These are phyloP conservation scores for Drosophila falleni DNA, from an alignment of 2,888 invertebrate genomes.

Conservation along the genomic window DNA sequence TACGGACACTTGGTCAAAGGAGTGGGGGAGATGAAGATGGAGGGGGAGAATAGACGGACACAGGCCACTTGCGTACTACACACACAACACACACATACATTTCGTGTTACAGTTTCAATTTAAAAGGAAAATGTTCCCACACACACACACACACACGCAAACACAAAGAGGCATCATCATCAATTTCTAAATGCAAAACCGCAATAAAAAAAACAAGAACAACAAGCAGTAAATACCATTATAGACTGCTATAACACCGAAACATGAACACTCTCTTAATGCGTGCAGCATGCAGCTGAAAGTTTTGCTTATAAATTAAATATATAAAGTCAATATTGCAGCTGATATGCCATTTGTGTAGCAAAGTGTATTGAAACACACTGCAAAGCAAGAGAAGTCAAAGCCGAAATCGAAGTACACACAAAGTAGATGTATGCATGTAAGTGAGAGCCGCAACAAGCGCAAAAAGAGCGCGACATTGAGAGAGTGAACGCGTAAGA, in stretches of 20 bases:
- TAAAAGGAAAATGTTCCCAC: conserved; percentile 69
- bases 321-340: conserved; percentile 13
- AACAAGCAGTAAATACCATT: conserved; percentile 28
- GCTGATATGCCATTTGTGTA: conserved; percentile 9
- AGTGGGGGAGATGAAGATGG: not conserved
- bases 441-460: conserved; percentile 29
- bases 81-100: conserved; percentile 14
- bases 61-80: conserved; percentile 37
- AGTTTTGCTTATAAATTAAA: not conserved
- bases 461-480: conserved; percentile 9
- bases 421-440: conserved; percentile 23
- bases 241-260: conserved; percentile 21
- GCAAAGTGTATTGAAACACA: conserved; percentile 37
- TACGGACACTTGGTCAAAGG: conserved; percentile 5
- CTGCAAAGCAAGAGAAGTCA: conserved; percentile 35
- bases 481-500: conserved; percentile 1
- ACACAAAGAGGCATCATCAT: conserved; percentile 65
- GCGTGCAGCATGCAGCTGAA: not conserved
- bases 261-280: conserved; percentile 32
- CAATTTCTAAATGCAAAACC: conserved; percentile 79
- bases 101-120: conserved; percentile 76
- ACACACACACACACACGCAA: conserved; percentile 46
- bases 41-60: conserved; percentile 3
- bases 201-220: conserved; percentile 64
- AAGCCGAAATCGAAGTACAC: conserved; percentile 57